Percentiles rank a stretch among this genome's conserved stretches.
Evolutionary conservation across 2,797 vertebrate genomes (phyloP).

Genomic region (Darevskia mixta): DNA sequence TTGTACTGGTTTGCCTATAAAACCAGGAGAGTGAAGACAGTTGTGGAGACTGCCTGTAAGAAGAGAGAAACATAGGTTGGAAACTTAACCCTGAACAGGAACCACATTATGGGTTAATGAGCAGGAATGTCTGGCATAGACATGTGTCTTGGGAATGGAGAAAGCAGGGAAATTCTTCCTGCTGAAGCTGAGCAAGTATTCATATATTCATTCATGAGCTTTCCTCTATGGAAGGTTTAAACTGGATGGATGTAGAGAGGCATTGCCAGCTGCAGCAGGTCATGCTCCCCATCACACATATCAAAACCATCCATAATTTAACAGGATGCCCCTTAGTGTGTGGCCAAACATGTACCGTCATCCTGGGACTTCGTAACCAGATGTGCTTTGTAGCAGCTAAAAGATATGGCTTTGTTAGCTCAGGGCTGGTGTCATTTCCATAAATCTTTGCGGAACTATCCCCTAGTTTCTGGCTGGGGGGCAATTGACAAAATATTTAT

Average conservation of each 20-base stretch:
- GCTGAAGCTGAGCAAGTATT: not conserved
- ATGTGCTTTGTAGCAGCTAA: constrained; percentile 13
- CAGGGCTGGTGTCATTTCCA: not conserved
- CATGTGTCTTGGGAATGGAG: not conserved
- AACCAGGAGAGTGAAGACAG: not conserved
- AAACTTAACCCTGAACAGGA: not conserved
- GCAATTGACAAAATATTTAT: not conserved
- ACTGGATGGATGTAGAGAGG: not conserved
- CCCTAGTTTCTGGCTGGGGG: not conserved
- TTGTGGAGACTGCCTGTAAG: not conserved
- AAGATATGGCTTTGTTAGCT: not conserved
- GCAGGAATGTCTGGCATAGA: not conserved
- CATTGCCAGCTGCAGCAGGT: not conserved
- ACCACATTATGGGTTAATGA: not conserved
- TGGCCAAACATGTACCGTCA: not conserved
- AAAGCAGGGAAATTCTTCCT: not conserved
- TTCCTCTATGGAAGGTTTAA: not conserved
- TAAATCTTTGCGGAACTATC: not conserved
- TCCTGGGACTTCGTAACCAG: constrained; percentile 9
- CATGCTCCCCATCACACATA: not conserved
- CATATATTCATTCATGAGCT: not conserved
- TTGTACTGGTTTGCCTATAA: not conserved
- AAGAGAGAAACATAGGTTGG: not conserved
- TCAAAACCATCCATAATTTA: constrained; percentile 12
- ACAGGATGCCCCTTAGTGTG: constrained; percentile 9